A percentile compares a stretch with the other conserved stretches of the same genome.
Conservation (phyloP, 2,113 vertebrate genomes). For the Helogale parvula region DNA sequence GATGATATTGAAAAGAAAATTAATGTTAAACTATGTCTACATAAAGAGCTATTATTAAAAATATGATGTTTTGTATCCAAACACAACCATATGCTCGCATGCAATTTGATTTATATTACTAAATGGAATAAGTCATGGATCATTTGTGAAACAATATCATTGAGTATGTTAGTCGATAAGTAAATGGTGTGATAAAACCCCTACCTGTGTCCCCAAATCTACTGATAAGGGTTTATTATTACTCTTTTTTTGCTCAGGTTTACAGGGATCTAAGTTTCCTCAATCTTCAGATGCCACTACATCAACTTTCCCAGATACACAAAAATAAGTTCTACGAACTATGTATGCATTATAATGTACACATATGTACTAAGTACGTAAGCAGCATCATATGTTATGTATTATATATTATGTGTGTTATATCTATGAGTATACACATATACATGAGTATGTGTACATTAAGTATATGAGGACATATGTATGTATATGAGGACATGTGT, state of each 20-base stretch:
- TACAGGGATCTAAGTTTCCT: not conserved
- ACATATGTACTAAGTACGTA: not conserved
- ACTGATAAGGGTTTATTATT: not conserved
- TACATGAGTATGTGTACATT: not conserved
- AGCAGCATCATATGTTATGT: not conserved
- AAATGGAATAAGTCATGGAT: not conserved
- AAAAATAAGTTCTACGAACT: not conserved
- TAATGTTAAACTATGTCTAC: not conserved
- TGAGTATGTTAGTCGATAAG: not conserved
- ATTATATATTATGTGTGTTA: no score
- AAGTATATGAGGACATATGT: not conserved
- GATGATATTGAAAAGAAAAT: conserved; percentile 25
- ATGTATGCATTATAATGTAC: no score
- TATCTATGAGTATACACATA: not conserved
- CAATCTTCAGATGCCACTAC: not conserved
- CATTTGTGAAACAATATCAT: not conserved
- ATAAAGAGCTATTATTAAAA: not conserved
- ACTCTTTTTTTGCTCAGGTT: not conserved
- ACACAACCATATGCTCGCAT: not conserved
- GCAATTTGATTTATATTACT: not conserved
- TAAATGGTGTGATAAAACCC: not conserved
- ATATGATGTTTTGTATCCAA: not conserved
- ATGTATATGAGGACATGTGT: not conserved
- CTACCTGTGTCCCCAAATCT: not conserved
- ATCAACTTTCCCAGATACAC: not conserved